Evolutionary conservation across 2,113 vertebrate species (phyloP).

Genomic region (Epinephelus fuscoguttatus): DNA sequence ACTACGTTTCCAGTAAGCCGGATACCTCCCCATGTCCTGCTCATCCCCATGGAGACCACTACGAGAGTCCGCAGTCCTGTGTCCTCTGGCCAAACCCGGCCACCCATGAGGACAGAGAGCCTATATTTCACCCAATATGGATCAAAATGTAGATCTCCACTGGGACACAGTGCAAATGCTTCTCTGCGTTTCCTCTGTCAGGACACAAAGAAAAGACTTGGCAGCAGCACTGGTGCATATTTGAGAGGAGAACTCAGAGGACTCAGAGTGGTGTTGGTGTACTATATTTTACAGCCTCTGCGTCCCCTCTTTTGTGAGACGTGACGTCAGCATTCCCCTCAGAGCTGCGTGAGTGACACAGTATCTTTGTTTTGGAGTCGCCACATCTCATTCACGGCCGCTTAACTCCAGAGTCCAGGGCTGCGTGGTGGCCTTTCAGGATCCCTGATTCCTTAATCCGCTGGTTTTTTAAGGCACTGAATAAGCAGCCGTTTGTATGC

Average conservation of each 20-base stretch:
- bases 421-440: slow-evolving; percentile 54
- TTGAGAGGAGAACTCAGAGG: background rate
- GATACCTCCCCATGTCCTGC: slow-evolving; percentile 79
- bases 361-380: slow-evolving; percentile 71
- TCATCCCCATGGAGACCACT: slow-evolving; percentile 81
- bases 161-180: slow-evolving; percentile 21
- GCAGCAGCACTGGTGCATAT: slow-evolving; percentile 26
- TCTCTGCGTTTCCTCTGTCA: slow-evolving; percentile 4
- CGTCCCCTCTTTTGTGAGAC: slow-evolving; percentile 41
- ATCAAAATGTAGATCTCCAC: slow-evolving; percentile 37
- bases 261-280: background rate
- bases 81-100: slow-evolving; percentile 69
- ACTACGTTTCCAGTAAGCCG: slow-evolving; percentile 84
- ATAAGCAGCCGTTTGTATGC: slow-evolving; percentile 56
- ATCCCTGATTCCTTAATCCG: slow-evolving; percentile 74
- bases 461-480: slow-evolving; percentile 51
- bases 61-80: slow-evolving; percentile 59
- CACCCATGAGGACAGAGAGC: slow-evolving; percentile 72
- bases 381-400: slow-evolving; percentile 72
- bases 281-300: slow-evolving; percentile 46
- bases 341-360: slow-evolving; percentile 53
- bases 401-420: slow-evolving; percentile 68
- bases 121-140: slow-evolving; percentile 45
- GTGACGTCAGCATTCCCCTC: slow-evolving; percentile 65
- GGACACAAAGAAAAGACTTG: slow-evolving; percentile 18